Base-by-base conservation (phyloP, 2,797 vertebrate genomes). In the Salarias fasciatus region DNA sequence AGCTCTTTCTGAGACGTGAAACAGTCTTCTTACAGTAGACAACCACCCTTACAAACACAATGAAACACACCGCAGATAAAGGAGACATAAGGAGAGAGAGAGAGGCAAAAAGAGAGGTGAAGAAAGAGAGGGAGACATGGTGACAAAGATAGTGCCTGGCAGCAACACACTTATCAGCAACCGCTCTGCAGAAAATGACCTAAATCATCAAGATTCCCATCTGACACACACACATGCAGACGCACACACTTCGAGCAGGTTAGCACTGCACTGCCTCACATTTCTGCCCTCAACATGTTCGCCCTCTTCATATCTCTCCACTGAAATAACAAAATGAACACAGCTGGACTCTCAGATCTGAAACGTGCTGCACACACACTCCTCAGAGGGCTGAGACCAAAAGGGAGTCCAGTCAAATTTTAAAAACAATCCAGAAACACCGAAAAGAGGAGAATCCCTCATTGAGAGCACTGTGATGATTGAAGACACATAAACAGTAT, bases 121-220 rank as follows among this genome's bases (percentile, higher is more conserved):
- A 48, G 48, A 65, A 53, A 70, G 81, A 63, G 64, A 86, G 74
- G 74, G 75, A 74, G 83, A 90, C 80, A 69, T 72, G 62, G 78
- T 88, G 88, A 87, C 84, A 89, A 84, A 91, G 92, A 89, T 89
- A 88, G 80, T 79, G 79, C 67, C 77, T 86, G 81, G 84, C 81
- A 84, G 86, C 82, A 85, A 83, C 79, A 83, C 86, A 91, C 88
- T 90, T 91, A 93, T 93, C 89, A 90, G 88, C 79, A 45, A 59
- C 63, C 76, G 82, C 80, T 82, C 73, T 13, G 31, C 77, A 79
- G 78, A 90, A 92, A 91, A 92, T 89, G 82, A 91, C 89, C 88
- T 92, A 91, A 90, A 92, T 92, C 90, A 93, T 91, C 84, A 90
- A 89, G 90, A 91, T 92, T 90, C 83, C 79, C 87, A 92, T 91